These are phyloP conservation scores for Crotalus viridis DNA, from an alignment of 2,113 vertebrate genomes.

Conservation along the genomic window DNA sequence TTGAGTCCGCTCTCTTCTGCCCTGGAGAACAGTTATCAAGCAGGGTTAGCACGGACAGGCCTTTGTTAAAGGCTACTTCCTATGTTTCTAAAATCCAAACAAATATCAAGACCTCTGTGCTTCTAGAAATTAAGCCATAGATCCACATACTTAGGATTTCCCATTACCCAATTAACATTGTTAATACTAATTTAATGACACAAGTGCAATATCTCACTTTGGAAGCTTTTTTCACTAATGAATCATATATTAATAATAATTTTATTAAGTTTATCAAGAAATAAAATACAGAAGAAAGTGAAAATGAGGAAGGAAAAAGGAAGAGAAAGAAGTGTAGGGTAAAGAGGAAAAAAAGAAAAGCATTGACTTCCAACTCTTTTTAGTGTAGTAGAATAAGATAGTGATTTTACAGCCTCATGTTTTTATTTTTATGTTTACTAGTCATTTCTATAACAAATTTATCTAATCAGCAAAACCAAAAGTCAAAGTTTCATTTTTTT, in stretches of 20 bases:
- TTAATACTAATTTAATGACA: background rate
- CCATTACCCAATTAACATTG: background rate
- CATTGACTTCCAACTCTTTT: background rate
- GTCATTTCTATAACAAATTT: background rate
- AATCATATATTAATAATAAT: background rate
- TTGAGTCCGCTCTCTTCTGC: background rate
- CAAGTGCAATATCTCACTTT: background rate
- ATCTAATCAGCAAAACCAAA: background rate
- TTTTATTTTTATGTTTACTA: background rate
- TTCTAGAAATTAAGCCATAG: background rate
- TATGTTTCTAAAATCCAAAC: background rate
- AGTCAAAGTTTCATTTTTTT: background rate
- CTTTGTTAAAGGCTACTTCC: background rate
- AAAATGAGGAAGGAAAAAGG: background rate
- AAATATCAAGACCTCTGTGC: background rate
- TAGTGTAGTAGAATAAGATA: background rate
- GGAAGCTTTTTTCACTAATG: background rate
- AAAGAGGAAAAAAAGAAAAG: background rate
- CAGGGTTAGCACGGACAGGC: background rate
- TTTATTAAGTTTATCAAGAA: background rate
- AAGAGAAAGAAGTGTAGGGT: background rate
- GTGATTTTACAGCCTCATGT: background rate
- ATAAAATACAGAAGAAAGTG: background rate
- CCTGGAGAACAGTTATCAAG: background rate
- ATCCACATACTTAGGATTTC: background rate